phyloP scores from a whole-genome alignment of 2,888 invertebrate species.

The Lomographa bimaculata region DNA sequence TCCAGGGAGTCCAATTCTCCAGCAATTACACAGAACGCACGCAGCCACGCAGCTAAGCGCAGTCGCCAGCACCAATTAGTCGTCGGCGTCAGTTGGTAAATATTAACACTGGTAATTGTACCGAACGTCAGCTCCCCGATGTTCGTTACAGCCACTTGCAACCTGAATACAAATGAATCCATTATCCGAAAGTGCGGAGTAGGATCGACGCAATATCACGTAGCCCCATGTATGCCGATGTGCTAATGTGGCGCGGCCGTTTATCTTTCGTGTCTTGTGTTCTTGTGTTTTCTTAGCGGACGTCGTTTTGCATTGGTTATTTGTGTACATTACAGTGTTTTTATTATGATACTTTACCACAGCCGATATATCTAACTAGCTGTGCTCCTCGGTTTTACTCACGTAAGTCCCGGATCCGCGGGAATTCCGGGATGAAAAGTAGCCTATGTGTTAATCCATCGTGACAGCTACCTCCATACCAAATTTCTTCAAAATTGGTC shows the following conservation, averaged over 20 bases:
- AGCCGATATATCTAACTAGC: no score
- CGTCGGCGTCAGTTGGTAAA: constrained; percentile 78
- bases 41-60: constrained; percentile 42
- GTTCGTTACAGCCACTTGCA: constrained; percentile 79
- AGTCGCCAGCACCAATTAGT: constrained; percentile 68
- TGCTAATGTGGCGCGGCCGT: constrained; percentile 44
- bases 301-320: no score
- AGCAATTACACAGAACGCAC: constrained; percentile 3
- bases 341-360: no score
- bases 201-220: constrained; percentile 68
- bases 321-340: no score
- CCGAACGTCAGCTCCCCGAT: constrained; percentile 75
- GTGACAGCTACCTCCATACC: no score
- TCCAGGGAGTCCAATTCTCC: no score
- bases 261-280: constrained; percentile 26
- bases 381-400: no score
- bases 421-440: no score
- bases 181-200: constrained; percentile 75
- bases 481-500: no score
- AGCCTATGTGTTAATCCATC: no score
- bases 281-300: background rate
- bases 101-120: constrained; percentile 82
- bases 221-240: constrained; percentile 51
- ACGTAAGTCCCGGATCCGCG: no score
- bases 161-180: constrained; percentile 81